phyloP scores from a whole-genome alignment of 2,888 invertebrate genomes.

The Hirtodrosophila trivittata region DNA sequence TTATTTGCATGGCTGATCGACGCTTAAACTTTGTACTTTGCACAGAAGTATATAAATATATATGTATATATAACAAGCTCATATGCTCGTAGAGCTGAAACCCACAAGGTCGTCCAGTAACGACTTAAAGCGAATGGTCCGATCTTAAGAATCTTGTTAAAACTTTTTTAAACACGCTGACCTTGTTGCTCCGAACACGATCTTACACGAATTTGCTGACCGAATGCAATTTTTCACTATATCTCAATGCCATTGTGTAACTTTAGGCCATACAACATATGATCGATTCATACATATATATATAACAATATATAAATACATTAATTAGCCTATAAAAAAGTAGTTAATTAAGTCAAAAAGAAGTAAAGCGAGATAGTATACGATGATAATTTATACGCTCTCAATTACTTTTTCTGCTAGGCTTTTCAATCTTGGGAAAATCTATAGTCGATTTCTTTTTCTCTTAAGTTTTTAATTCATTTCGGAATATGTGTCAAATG shows the following conservation, averaged over 20 bases:
- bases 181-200: constrained; percentile 56
- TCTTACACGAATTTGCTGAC: constrained; percentile 30
- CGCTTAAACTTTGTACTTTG: constrained; percentile 34
- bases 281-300: not conserved
- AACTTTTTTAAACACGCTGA: constrained; percentile 25
- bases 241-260: constrained; percentile 30
- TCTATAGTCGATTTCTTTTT: constrained; percentile 1
- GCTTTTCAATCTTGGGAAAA: not conserved
- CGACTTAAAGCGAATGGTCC: constrained; percentile 18
- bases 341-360: too few relatives aligned
- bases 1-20: constrained; percentile 10
- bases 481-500: constrained; percentile 33
- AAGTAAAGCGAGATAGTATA: too few relatives aligned
- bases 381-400: too few relatives aligned
- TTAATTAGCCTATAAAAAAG: too few relatives aligned
- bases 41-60: not conserved
- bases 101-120: constrained; percentile 45
- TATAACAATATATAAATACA: too few relatives aligned
- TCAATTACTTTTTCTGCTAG: not conserved
- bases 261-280: too few relatives aligned
- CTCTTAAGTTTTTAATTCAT: not conserved
- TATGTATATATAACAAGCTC: not conserved
- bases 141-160: constrained; percentile 62
- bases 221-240: constrained; percentile 34
- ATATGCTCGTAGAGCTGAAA: not conserved